These are phyloP conservation scores for Diploptera punctata DNA, from an alignment of 2,888 invertebrate species.

Conservation along the genomic window DNA sequence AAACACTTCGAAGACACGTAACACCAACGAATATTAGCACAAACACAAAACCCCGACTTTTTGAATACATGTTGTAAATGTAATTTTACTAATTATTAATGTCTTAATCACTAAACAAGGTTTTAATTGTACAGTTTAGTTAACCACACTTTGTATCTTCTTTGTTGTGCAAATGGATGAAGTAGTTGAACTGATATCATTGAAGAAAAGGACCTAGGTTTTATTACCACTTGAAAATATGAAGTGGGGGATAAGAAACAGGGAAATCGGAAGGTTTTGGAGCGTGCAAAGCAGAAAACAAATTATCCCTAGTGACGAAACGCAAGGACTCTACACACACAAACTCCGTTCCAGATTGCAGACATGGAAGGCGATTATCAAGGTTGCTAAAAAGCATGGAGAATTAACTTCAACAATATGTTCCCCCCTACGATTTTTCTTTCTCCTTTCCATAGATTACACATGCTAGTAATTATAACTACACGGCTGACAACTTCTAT, in stretches of 20 bases:
- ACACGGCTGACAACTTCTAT: background rate
- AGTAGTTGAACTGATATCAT: background rate
- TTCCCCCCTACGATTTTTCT: too few species aligned
- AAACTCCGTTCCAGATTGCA: constrained; percentile 11
- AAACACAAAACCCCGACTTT: too few species aligned
- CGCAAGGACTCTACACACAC: background rate
- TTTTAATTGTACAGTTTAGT: too few species aligned
- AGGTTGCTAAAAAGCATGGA: background rate
- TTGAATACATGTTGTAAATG: too few species aligned
- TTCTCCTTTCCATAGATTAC: too few species aligned
- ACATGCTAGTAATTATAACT: background rate
- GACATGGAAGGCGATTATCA: constrained; percentile 13
- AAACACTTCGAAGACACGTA: background rate
- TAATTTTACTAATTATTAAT: too few species aligned
- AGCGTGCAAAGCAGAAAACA: constrained; percentile 28
- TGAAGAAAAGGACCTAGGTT: background rate
- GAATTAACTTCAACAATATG: constrained; percentile 6
- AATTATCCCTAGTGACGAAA: constrained; percentile 16
- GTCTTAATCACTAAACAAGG: too few species aligned
- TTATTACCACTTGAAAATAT: constrained; percentile 19
- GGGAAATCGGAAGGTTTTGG: constrained; percentile 22
- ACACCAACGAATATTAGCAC: background rate
- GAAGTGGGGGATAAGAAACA: constrained; percentile 7
- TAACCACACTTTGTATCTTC: background rate
- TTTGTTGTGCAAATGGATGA: background rate